phyloP scores from a whole-genome alignment of 2,113 vertebrate species.

The Raja brachyura region DNA sequence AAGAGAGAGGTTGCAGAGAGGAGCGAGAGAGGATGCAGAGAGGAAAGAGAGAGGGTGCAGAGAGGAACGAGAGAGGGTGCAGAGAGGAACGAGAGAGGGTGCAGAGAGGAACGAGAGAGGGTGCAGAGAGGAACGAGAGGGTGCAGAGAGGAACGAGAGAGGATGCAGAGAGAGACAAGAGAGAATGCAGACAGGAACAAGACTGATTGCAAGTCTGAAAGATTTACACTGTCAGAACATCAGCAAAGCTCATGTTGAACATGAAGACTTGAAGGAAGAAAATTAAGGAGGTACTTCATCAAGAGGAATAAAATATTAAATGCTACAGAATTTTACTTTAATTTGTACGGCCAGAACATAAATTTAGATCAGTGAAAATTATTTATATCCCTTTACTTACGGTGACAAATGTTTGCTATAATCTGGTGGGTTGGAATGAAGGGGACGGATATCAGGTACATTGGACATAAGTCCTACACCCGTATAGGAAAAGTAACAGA shows the following conservation, averaged over 20 bases:
- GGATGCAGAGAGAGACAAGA: no score
- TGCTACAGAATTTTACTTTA: not conserved
- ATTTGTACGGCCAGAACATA: constrained; percentile 3
- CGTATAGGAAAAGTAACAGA: not conserved
- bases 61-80: no score
- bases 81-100: no score
- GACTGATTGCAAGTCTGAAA: not conserved
- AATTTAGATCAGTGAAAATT: constrained; percentile 24
- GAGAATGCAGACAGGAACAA: not conserved
- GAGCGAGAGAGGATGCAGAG: no score
- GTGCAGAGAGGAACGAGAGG: no score
- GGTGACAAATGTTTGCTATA: constrained; percentile 11
- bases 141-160: no score
- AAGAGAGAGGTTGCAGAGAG: no score
- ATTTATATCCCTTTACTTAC: not conserved
- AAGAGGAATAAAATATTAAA: constrained; percentile 20
- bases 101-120: no score
- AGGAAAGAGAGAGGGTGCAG: no score
- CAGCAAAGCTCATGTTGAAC: not conserved
- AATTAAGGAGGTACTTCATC: constrained; percentile 29
- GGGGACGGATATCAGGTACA: not conserved
- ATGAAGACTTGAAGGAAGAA: constrained; percentile 11
- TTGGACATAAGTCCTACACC: not conserved
- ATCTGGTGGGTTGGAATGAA: not conserved
- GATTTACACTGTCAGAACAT: not conserved